Evolutionary conservation across 2,797 vertebrate species (phyloP).

Genomic region (Antennarius maculatus): DNA sequence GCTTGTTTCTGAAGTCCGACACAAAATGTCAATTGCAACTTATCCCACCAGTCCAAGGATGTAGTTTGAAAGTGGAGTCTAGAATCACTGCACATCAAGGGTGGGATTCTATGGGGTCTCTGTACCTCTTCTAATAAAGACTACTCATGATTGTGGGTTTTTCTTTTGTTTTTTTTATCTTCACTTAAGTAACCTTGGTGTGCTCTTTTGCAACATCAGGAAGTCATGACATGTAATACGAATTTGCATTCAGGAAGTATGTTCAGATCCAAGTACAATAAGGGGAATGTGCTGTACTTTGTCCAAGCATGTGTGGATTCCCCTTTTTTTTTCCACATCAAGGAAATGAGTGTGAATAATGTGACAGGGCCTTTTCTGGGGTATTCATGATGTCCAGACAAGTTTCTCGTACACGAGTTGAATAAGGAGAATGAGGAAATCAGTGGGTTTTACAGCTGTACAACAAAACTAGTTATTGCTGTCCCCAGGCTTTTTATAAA

Average conservation of each 20-base stretch:
- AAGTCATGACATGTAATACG: conserved; percentile 17
- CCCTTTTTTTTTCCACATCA: conserved; percentile 40
- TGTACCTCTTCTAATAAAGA: conserved; percentile 51
- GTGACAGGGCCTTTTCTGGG: conserved; percentile 44
- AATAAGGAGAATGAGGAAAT: conserved; percentile 50
- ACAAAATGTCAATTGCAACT: conserved; percentile 89
- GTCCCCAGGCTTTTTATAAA: conserved; percentile 3
- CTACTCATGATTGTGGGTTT: conserved; percentile 18
- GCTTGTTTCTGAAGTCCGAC: conserved; percentile 86
- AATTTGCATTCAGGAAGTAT: conserved; percentile 30
- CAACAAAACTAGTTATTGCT: conserved; percentile 8
- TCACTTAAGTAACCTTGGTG: conserved; percentile 17
- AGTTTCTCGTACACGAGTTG: conserved; percentile 31
- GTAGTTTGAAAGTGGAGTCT: conserved; percentile 83
- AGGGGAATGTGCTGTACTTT: conserved; percentile 31
- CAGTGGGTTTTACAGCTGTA: conserved; percentile 7
- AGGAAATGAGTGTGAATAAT: conserved; percentile 53
- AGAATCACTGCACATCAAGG: conserved; percentile 76
- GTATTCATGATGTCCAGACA: conserved; percentile 25
- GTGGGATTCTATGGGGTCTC: conserved; percentile 68
- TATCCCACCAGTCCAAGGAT: conserved; percentile 83
- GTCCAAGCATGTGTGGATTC: conserved; percentile 38
- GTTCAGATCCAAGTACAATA: conserved; percentile 20
- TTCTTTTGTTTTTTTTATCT: conserved; percentile 2
- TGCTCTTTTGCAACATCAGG: conserved; percentile 22